phyloP scores from a whole-genome alignment of 2,888 invertebrate species.

The Thera obeliscata region DNA sequence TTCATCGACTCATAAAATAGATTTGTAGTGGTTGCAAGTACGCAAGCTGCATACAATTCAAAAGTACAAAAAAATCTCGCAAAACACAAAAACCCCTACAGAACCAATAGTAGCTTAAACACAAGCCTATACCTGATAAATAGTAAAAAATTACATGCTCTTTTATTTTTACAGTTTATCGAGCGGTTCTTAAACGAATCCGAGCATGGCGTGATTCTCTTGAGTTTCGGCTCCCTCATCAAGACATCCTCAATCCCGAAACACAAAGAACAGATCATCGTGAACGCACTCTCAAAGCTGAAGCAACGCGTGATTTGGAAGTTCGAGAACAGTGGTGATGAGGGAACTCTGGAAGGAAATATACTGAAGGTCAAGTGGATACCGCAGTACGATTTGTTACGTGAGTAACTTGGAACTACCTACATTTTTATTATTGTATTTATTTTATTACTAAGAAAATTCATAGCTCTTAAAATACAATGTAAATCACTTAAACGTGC shows the following conservation, averaged over 20 bases:
- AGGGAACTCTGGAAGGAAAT: conserved; percentile 71
- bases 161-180: conserved; percentile 79
- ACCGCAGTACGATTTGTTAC: conserved; percentile 88
- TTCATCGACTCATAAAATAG: too few relatives aligned
- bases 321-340: conserved; percentile 85
- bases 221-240: conserved; percentile 92
- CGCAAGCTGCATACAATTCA: too few relatives aligned
- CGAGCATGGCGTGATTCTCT: conserved; percentile 87
- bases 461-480: too few relatives aligned
- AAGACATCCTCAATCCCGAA: conserved; percentile 87
- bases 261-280: conserved; percentile 85
- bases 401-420: conserved; percentile 74
- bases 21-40: too few relatives aligned
- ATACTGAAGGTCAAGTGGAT: conserved; percentile 87
- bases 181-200: conserved; percentile 87
- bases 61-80: too few relatives aligned
- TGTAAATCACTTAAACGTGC: too few relatives aligned
- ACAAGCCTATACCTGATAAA: too few relatives aligned
- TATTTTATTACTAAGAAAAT: too few relatives aligned
- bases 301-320: conserved; percentile 91
- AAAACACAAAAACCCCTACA: too few relatives aligned
- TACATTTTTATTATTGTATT: too few relatives aligned
- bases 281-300: conserved; percentile 86
- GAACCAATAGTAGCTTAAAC: too few relatives aligned
- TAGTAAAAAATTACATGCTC: neutral